A percentile compares a stretch with the other conserved stretches of the same genome.
These are phyloP conservation scores for Drosophila planitibia DNA, from an alignment of 2,888 invertebrate species.

Conservation along the genomic window DNA sequence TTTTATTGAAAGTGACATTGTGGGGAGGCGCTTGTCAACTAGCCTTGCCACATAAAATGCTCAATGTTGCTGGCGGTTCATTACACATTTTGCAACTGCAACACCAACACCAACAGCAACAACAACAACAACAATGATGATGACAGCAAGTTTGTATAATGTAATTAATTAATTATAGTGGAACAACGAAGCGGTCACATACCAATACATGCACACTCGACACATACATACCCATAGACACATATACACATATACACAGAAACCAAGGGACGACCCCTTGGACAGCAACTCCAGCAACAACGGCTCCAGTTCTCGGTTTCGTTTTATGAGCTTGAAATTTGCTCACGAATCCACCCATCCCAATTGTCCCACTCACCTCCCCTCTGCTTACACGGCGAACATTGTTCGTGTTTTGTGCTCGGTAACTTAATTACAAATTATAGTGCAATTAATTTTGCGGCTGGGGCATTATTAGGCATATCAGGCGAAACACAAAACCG, in stretches of 20 bases:
- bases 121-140: constrained; percentile 44
- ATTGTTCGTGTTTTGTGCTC: constrained; percentile 57
- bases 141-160: constrained; percentile 79
- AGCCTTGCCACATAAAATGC: constrained; percentile 36
- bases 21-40: constrained; percentile 38
- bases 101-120: constrained; percentile 16
- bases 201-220: constrained; percentile 27
- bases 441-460: constrained; percentile 83
- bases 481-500: constrained; percentile 69
- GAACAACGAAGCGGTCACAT: constrained; percentile 66
- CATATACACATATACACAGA: constrained; percentile 6
- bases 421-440: constrained; percentile 83
- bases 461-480: constrained; percentile 77
- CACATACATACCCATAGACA: constrained; percentile 6
- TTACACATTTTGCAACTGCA: constrained; percentile 50
- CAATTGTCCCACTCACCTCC: not conserved
- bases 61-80: constrained; percentile 35
- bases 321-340: constrained; percentile 56
- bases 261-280: constrained; percentile 32
- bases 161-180: constrained; percentile 82
- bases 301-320: constrained; percentile 35
- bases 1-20: constrained; percentile 78
- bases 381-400: not conserved
- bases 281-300: constrained; percentile 13
- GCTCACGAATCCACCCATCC: constrained; percentile 10